Evolutionary conservation across 2,113 vertebrate species (phyloP).

Genomic region (Thamnaconus septentrionalis): DNA sequence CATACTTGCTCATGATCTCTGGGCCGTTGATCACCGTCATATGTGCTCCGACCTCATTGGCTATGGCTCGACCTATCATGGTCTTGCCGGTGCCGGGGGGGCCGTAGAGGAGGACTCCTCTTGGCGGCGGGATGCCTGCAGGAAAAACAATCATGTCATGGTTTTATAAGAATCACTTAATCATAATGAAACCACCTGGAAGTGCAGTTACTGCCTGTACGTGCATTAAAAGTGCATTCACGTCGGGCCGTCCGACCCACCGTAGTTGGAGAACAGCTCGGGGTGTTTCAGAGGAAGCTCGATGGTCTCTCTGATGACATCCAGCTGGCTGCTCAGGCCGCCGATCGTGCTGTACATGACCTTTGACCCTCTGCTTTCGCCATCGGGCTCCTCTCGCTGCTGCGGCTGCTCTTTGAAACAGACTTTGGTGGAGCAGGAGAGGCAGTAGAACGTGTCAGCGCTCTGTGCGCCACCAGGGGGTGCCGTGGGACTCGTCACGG

Average conservation of each 20-base stretch:
- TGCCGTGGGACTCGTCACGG: conserved; percentile 9
- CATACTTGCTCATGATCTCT: conserved; percentile 97
- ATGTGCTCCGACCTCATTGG: conserved; percentile 87
- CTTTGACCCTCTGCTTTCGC: conserved; percentile 52
- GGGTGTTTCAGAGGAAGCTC: conserved; percentile 91
- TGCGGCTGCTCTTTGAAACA: conserved; percentile 47
- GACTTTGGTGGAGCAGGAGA: conserved; percentile 81
- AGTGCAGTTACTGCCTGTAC: not conserved
- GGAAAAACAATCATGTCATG: conserved; percentile 1
- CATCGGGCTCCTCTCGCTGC: conserved; percentile 29
- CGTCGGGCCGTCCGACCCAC: conserved; percentile 54
- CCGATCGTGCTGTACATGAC: conserved; percentile 93
- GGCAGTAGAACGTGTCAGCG: conserved; percentile 83
- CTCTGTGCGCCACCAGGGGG: conserved; percentile 50
- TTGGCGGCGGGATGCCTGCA: conserved; percentile 88
- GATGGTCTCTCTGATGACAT: conserved; percentile 86
- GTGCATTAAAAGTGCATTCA: no score
- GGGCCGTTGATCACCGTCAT: conserved; percentile 93
- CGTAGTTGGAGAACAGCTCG: conserved; percentile 86
- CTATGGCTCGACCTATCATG: conserved; percentile 92
- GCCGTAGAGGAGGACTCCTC: conserved; percentile 90
- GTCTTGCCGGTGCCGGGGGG: conserved; percentile 97
- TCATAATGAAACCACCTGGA: no score
- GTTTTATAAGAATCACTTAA: not conserved
- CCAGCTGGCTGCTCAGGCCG: conserved; percentile 85